A percentile compares a stretch with the other conserved stretches of the same genome.
phyloP scores from a whole-genome alignment of 2,797 vertebrate genomes.

The Schizothorax lantsangensis region DNA sequence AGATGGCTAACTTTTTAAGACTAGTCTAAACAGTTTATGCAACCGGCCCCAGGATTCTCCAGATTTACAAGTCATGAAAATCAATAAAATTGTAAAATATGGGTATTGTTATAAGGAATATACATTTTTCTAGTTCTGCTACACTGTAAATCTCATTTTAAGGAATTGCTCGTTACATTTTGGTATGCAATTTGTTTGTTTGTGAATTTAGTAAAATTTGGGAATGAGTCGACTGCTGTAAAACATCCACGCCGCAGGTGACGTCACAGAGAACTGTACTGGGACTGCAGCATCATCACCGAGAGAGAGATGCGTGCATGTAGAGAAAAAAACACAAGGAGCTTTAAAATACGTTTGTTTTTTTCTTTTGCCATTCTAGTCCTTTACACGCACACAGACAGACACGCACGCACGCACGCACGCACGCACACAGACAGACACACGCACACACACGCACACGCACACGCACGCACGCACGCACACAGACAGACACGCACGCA shows the following conservation, averaged over 20 bases:
- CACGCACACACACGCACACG: constrained; percentile 5
- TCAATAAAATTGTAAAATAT: no score
- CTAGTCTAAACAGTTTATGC: no score
- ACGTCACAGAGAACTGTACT: constrained; percentile 6
- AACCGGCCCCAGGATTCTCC: background rate
- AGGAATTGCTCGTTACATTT: background rate
- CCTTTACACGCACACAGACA: background rate
- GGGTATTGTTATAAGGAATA: background rate
- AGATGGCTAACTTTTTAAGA: no score
- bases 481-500: no score
- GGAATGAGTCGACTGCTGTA: background rate
- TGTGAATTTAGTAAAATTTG: background rate
- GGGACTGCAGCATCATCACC: background rate
- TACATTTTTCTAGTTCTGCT: background rate
- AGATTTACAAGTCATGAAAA: background rate
- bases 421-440: no score
- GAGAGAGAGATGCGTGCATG: background rate
- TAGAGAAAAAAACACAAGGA: background rate
- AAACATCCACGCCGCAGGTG: background rate
- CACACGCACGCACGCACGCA: no score
- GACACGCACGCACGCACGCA: no score
- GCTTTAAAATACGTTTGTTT: background rate
- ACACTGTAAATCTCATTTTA: background rate
- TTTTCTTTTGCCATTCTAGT: background rate
- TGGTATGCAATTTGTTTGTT: background rate